Evolutionary conservation across 1,140 invertebrate genomes (phyloP), one percentile per base, ranked within the genome.

Genomic region (Hyphantria cunea): DNA sequence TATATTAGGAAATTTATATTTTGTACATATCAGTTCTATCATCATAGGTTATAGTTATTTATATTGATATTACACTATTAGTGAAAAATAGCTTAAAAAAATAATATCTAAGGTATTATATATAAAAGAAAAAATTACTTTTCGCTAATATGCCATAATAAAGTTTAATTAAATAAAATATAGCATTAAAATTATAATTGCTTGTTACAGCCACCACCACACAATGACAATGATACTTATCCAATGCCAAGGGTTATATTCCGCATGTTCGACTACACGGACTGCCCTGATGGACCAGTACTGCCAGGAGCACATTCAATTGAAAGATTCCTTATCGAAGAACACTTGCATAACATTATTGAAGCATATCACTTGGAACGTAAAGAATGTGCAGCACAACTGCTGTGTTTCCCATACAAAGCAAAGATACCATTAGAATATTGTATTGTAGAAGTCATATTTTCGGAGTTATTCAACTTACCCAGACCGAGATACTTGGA

Each of bases 241-340:
- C 97, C 98, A 0, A 95, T 98, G 92, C 96, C 97, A 0, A 94
- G 95, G 79, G 96, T 97, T 4, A 96, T 98, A 6, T 98, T 96
- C 92, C 94, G 96, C 42, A 96, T 99, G 94, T 99, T 99, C 92
- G 98, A 99, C 90, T 99, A 99, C 81, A 99, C 98, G 5, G 98
- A 99, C 91, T 99, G 98, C 80, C 98, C 98, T 8, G 98, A 99
- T 90, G 97, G 95, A 0, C 95, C 95, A 0, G 94, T 96, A 37
- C 91, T 99, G 41, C 98, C 99, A 0, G 98, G 98, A 31, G 96
- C 97, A 52, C 98, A 99, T 92, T 97, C 98, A 0, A 99, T 99
- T 66, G 99, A 99, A 89, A 93, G 99, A 71, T 99, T 98, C 90
- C 92, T 99, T 0, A 99, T 99, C 78, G 99, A 99, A 90, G 98